phyloP scores from a whole-genome alignment of 1,140 invertebrate genomes.

The Laodelphax striatellus region DNA sequence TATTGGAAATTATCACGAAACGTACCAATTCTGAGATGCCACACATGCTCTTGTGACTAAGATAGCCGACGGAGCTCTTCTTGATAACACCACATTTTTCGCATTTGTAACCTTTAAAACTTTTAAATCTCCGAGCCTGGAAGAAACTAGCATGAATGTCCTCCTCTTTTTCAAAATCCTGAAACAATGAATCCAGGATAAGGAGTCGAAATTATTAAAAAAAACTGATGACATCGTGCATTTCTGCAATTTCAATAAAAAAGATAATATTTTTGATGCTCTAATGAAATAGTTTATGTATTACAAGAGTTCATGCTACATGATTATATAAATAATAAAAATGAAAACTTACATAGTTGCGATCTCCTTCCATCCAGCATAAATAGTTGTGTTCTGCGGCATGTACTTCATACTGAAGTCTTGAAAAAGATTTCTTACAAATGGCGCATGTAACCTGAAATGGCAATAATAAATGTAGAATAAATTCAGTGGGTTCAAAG shows the following conservation, averaged over 20 bases:
- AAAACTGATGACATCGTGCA: too few relatives aligned
- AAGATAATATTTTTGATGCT: too few relatives aligned
- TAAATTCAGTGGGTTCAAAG: too few relatives aligned
- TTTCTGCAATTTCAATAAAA: too few relatives aligned
- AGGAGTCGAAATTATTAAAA: too few relatives aligned
- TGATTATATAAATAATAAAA: too few relatives aligned
- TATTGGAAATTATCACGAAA: too few relatives aligned
- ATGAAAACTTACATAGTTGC: slow-evolving; percentile 27
- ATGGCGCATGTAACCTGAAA: slow-evolving; percentile 29
- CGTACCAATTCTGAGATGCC: slow-evolving; percentile 41
- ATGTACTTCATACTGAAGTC: slow-evolving; percentile 32
- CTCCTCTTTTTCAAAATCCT: slow-evolving; percentile 33
- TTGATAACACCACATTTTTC: slow-evolving; percentile 39
- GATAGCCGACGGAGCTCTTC: slow-evolving; percentile 44
- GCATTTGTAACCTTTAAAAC: slow-evolving; percentile 31
- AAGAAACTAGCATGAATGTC: slow-evolving; percentile 29
- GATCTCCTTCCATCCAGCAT: slow-evolving; percentile 33
- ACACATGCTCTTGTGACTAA: slow-evolving; percentile 48
- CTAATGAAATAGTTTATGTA: too few relatives aligned
- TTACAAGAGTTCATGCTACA: too few relatives aligned
- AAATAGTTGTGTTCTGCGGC: slow-evolving; percentile 37
- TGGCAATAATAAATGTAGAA: neutral
- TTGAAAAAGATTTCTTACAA: slow-evolving; percentile 28
- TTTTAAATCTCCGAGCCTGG: slow-evolving; percentile 26
- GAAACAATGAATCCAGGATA: slow-evolving; percentile 10